Percentiles rank a stretch among this genome's conserved stretches.
phyloP scores from a whole-genome alignment of 37 sponge, comb jelly and placozoan species.

The Ephydatia muelleri region DNA sequence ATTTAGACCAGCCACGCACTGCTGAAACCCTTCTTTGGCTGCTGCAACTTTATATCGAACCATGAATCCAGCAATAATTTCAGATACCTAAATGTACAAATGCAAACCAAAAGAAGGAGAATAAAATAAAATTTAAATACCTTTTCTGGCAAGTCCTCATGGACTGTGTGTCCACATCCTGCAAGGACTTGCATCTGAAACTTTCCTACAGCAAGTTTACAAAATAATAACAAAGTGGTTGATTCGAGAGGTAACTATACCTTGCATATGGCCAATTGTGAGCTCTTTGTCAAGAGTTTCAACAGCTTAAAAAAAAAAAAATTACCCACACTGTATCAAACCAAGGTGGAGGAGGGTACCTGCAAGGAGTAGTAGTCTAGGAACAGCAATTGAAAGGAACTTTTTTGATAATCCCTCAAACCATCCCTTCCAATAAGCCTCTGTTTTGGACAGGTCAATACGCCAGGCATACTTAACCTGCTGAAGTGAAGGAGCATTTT shows the following conservation, averaged over 20 bases:
- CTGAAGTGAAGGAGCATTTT: not conserved
- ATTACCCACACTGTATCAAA: not conserved
- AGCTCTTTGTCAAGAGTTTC: constrained; percentile 89
- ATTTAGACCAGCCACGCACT: too few relatives aligned
- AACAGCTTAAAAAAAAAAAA: constrained; percentile 47
- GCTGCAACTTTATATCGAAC: constrained; percentile 69
- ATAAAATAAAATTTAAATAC: constrained; percentile 28
- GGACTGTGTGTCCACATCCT: constrained; percentile 87
- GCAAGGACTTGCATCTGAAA: constrained; percentile 77
- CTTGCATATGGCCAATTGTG: constrained; percentile 93
- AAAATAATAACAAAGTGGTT: not conserved
- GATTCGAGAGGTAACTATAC: constrained; percentile 28
- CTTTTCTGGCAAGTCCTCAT: constrained; percentile 90
- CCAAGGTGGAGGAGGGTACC: not conserved
- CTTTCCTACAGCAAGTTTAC: constrained; percentile 55
- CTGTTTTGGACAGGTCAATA: constrained; percentile 82
- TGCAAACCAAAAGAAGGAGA: not conserved
- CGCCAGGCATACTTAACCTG: constrained; percentile 64
- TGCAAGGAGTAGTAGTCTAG: constrained; percentile 83
- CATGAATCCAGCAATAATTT: constrained; percentile 49
- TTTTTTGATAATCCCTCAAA: constrained; percentile 73
- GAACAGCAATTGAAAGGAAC: constrained; percentile 62
- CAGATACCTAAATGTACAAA: constrained; percentile 58
- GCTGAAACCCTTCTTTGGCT: constrained; percentile 32
- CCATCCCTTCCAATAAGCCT: constrained; percentile 85